Conservation (phyloP, 2,888 invertebrate genomes). For the Nesidiocoris tenuis region DNA sequence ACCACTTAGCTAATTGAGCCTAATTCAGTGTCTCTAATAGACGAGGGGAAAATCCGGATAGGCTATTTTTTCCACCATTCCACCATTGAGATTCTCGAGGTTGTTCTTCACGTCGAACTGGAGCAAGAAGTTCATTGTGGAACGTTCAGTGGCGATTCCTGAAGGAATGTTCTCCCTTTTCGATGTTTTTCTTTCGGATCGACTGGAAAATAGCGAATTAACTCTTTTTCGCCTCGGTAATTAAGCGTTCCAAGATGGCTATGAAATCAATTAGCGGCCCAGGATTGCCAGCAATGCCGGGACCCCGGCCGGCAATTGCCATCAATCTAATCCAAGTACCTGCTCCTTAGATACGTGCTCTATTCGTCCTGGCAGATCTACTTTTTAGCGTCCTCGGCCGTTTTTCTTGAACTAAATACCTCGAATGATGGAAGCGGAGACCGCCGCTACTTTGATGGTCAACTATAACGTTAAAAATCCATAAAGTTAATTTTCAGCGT, state of each 20-base stretch:
- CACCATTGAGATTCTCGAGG: slow-evolving; percentile 20
- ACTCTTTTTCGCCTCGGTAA: slow-evolving; percentile 4
- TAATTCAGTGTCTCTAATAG: background rate
- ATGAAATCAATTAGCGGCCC: slow-evolving; percentile 30
- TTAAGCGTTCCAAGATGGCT: slow-evolving; percentile 9
- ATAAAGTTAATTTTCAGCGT: too few relatives aligned
- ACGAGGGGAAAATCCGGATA: background rate
- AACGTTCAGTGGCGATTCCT: background rate
- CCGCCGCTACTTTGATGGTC: too few relatives aligned
- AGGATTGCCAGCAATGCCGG: slow-evolving; percentile 23
- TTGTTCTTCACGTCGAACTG: slow-evolving; percentile 6
- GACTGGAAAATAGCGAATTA: background rate
- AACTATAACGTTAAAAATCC: too few relatives aligned
- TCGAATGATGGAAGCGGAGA: too few relatives aligned
- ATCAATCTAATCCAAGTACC: slow-evolving; percentile 19
- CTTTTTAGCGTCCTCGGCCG: background rate
- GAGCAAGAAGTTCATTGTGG: background rate
- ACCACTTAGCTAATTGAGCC: background rate
- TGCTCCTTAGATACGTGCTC: background rate
- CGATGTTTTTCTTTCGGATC: background rate
- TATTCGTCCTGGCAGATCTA: too few relatives aligned
- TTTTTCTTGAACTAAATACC: background rate
- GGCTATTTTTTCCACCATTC: slow-evolving; percentile 3
- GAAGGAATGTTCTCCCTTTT: slow-evolving; percentile 11
- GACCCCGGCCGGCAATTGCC: slow-evolving; percentile 1